A percentile compares a stretch with the other conserved stretches of the same genome.
phyloP scores from a whole-genome alignment of 92 coral and sea anemone genomes.

The Ricordea florida region DNA sequence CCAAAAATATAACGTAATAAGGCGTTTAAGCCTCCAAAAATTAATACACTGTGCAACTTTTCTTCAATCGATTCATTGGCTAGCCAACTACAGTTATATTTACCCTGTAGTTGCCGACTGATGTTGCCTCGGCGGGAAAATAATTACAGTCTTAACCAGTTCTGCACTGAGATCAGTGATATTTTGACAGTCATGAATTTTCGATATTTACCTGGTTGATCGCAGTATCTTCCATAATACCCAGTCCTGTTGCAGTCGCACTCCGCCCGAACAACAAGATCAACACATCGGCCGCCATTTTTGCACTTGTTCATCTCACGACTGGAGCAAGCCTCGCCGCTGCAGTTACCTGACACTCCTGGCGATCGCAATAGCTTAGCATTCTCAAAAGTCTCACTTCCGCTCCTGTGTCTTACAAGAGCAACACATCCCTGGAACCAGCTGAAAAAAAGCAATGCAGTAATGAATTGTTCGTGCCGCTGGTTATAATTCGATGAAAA shows the following conservation, averaged over 20 bases:
- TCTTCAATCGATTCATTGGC: too few relatives aligned
- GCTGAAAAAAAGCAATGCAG: neutral
- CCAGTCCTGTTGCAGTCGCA: constrained; percentile 81
- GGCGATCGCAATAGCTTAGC: constrained; percentile 1
- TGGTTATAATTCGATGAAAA: too few relatives aligned
- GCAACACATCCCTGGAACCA: constrained; percentile 29
- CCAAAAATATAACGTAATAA: too few relatives aligned
- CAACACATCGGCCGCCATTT: constrained; percentile 67
- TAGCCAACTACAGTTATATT: too few relatives aligned
- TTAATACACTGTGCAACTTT: too few relatives aligned
- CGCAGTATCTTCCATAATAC: constrained; percentile 68
- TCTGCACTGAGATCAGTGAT: too few relatives aligned
- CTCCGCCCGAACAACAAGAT: constrained; percentile 66
- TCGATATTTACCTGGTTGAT: constrained; percentile 15
- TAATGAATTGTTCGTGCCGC: too few relatives aligned
- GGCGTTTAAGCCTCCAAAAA: too few relatives aligned
- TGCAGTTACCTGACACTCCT: constrained; percentile 28
- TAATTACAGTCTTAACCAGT: too few relatives aligned
- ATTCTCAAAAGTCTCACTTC: neutral
- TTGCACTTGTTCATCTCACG: constrained; percentile 47
- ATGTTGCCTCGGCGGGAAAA: too few relatives aligned
- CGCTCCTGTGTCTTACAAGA: constrained; percentile 16
- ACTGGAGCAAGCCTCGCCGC: constrained; percentile 58
- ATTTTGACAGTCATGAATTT: too few relatives aligned
- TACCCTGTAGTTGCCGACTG: too few relatives aligned